Conservation (phyloP, 37 sponge, comb jelly and placozoan genomes). For the Spongilla lacustris region DNA sequence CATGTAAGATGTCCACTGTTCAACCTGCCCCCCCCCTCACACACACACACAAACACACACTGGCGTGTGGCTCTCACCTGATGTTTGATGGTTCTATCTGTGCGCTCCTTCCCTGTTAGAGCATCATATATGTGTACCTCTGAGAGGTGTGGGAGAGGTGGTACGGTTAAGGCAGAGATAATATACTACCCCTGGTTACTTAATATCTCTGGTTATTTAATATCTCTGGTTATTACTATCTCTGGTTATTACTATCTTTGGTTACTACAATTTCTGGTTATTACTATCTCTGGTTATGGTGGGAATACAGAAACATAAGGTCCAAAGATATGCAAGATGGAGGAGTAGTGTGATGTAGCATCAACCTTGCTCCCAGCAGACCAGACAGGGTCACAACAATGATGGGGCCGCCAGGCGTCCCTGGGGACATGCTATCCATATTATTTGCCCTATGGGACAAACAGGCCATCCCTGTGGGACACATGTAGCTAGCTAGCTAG, state of each 20-base stretch:
- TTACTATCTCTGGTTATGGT: too few species aligned
- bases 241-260: too few species aligned
- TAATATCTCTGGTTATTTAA: too few species aligned
- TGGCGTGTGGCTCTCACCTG: not conserved
- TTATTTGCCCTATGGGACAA: not conserved
- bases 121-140: constrained; percentile 86
- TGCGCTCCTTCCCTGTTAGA: constrained; percentile 72
- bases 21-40: not conserved
- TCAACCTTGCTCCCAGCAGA: too few species aligned
- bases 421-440: not conserved
- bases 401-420: not conserved
- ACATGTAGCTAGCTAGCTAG: not conserved
- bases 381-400: too few species aligned
- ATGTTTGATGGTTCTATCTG: constrained; percentile 56
- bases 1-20: too few species aligned
- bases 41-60: not conserved
- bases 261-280: too few species aligned
- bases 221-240: too few species aligned
- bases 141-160: constrained; percentile 9
- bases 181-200: too few species aligned
- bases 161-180: not conserved
- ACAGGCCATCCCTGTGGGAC: not conserved
- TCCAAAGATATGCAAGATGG: too few species aligned
- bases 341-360: too few species aligned
- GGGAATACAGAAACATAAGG: not conserved